Base-by-base conservation (phyloP, 2,888 invertebrate species). In the Acanthoscelides obtectus region DNA sequence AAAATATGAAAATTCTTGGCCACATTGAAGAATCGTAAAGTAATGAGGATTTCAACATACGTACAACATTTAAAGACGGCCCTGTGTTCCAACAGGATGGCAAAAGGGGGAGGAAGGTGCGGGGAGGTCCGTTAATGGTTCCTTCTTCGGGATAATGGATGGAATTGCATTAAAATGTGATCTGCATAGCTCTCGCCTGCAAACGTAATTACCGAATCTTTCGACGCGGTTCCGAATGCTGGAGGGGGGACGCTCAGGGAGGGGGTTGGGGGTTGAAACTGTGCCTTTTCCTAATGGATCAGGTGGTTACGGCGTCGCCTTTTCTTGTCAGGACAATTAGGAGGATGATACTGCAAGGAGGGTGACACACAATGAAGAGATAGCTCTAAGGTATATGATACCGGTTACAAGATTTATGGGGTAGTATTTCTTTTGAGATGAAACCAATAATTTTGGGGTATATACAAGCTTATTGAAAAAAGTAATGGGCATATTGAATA, bases 161-260 rank as follows among this genome's bases (percentile, higher is more conserved):
- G 85, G 86, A 86, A 86, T 86, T 86, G 86, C 86, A 86, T 86
- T 86, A 86, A 86, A 86, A 86, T 86, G 86, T 85, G 86, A 86
- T 86, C 86, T 86, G 86, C 86, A 86, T 85, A 85, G 85, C 83
- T 81, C 83, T 84, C 79, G 82, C 80, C 80, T 79, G 80, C 80
- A 81, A 83, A 82, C 81, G 81, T 83, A 82, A 83, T 83, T 83
- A 82, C 83, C 80, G 83, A 82, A 82, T 81, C 81, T 82, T 82
- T 81, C 81, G 79, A 79, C 80, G 79, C 80, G 80, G 80, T 81
- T 80, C 81, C 79, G 81, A 79, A 78, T 79, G n/a, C n/a, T n/a
- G 78, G 79, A 79, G 76, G 73, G 73, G 70, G 69, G 73, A 72
- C 72, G 27, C 27, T 64, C 69, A 64, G 22, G 27, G 66, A 72